Conservation (phyloP, 2,888 invertebrate genomes). For the Thelaira solivaga region DNA sequence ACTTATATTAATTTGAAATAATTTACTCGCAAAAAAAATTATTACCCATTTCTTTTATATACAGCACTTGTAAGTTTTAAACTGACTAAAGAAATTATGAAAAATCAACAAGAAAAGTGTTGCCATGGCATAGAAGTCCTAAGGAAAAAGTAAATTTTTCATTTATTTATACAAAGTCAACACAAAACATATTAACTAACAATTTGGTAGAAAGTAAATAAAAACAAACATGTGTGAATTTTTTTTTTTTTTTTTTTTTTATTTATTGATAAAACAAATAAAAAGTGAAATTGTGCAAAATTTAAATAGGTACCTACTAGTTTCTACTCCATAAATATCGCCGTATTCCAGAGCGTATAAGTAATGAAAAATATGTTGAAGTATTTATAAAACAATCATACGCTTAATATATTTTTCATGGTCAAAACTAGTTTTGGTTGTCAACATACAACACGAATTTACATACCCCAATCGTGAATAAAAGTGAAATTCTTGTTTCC, state of each 20-base stretch:
- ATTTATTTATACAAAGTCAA: neutral
- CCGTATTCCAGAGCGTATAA: neutral
- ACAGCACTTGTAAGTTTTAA: conserved; percentile 49
- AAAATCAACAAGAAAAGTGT: conserved; percentile 47
- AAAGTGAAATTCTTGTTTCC: too few relatives aligned
- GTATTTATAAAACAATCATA: neutral
- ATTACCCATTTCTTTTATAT: conserved; percentile 53
- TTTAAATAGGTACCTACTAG: neutral
- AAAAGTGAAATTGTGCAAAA: neutral
- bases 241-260: too few relatives aligned
- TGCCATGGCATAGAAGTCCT: conserved; percentile 45
- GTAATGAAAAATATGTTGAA: neutral
- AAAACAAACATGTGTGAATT: too few relatives aligned
- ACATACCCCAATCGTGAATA: too few relatives aligned
- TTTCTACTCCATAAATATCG: neutral
- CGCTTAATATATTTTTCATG: too few relatives aligned
- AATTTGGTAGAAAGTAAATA: conserved; percentile 20
- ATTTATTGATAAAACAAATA: conserved; percentile 50
- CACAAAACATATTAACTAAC: neutral
- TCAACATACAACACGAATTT: too few relatives aligned
- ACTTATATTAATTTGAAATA: neutral
- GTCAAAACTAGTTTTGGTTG: too few relatives aligned
- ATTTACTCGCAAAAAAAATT: neutral
- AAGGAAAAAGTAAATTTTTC: neutral
- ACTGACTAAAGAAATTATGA: conserved; percentile 44